Base-by-base conservation (phyloP, 1,140 invertebrate genomes). In the Tetraneura akinire region DNA sequence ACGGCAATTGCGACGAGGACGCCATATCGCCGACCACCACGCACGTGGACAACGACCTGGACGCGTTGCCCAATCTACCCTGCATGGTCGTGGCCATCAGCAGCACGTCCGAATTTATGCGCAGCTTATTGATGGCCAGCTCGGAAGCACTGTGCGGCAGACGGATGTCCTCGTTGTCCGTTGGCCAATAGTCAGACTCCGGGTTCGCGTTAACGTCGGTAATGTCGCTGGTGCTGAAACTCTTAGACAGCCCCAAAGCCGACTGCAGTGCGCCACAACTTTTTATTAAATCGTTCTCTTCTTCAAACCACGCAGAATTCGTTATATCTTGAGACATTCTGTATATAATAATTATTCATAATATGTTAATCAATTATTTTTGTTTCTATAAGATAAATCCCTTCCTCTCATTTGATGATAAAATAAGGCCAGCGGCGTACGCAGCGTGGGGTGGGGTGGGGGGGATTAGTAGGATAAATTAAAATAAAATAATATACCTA, bases 41-140 rank as follows among this genome's bases (percentile, higher is more conserved):
- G 93, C 93, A 95, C 0, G 93, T 95, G 74, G 92, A 94, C 85
- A 93, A 94, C 0, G 93, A 94, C 1, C 93, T 88, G 0, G 93
- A 94, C 0, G 91, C 90, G 32, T 91, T 89, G 80, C 92, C 91
- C 60, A 88, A 86, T 1, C 88, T 45, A 47, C 68, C 80, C 26
- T 55, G 49, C 51, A 55, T 76, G 1, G 53, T 76, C n/a, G 70
- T 78, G 37, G 80, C 86, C 73, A 89, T 87, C 81, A 90, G 87
- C 49, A 90, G 83, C 18, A 90, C 83, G 82, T 89, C 87, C 14
- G 87, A 87, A 74, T 88, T 89, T 23, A 90, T 64, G 49, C 83
- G 83, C 10, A 80, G 66, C 51, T 89, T 89, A 81, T 91, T 90
- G 47, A 93, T 85, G 0, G 90, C 90, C 62, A 92, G 85, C 55